phyloP scores from a whole-genome alignment of 2,888 invertebrate species.

The Ganaspis brasiliensis region DNA sequence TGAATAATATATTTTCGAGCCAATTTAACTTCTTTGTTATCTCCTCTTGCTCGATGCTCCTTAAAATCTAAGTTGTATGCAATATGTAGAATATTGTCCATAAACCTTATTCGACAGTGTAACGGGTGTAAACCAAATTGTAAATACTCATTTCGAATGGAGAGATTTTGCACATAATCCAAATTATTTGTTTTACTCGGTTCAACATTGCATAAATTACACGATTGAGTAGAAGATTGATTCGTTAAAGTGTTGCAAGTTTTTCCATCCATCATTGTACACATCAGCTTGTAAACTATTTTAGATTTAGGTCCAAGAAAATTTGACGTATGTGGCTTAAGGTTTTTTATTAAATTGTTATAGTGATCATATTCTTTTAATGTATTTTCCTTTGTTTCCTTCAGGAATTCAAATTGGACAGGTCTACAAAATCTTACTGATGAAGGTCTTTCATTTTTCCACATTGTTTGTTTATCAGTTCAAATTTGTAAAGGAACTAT shows the following conservation, averaged over 20 bases:
- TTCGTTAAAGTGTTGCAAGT: slow-evolving; percentile 15
- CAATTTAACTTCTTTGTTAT: slow-evolving; percentile 13
- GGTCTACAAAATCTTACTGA: slow-evolving; percentile 18
- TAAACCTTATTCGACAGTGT: slow-evolving; percentile 24
- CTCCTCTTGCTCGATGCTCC: slow-evolving; percentile 16
- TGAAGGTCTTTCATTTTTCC: slow-evolving; percentile 26
- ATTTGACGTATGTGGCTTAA: neutral
- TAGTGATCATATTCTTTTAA: neutral
- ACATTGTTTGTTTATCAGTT: neutral
- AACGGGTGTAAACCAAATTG: slow-evolving; percentile 26
- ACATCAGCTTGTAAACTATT: too few species aligned
- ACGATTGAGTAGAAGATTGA: neutral
- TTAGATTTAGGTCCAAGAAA: neutral
- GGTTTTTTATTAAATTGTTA: neutral
- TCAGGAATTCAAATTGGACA: slow-evolving; percentile 28
- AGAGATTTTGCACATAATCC: neutral
- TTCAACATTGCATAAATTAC: neutral
- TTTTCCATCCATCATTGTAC: slow-evolving; percentile 36
- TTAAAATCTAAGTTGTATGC: slow-evolving; percentile 10
- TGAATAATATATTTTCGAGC: slow-evolving; percentile 25
- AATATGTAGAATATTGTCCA: slow-evolving; percentile 17
- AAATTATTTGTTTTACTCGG: neutral
- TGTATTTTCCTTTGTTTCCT: neutral
- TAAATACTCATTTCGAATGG: neutral
- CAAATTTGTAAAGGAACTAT: slow-evolving; percentile 14